Base-by-base conservation (phyloP, 2,888 invertebrate species). In the Drepanosiphum platanoidis region DNA sequence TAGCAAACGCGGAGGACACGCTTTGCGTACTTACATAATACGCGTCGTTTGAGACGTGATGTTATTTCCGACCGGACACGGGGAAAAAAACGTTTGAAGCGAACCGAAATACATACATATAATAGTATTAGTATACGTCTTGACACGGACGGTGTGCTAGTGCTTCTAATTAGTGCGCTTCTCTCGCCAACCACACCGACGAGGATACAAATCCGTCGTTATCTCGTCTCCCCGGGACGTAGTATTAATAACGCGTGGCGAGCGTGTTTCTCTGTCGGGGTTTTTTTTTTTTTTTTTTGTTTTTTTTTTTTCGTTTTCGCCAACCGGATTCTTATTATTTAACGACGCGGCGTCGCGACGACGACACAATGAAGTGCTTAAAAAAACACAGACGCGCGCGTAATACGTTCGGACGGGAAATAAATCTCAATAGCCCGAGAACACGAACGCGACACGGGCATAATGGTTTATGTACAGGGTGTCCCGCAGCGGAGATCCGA, bases 281-380 rank as follows among this genome's bases (percentile, higher is more conserved):
- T 61, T 58, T 75, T 61, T 39, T 64, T 39, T 68, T 30, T 34
- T 1, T 66, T 66, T 15, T 34, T 15, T 34, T 68, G n/a, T 2
- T 1, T 36, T 70, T 70, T 70, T 36, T 66, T 66, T 66, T 34
- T 15, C n/a, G n/a, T n/a, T 22, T 34, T 30, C 36, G 13, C 80
- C 30, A 80, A 80, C 80, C 80, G 80, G 80, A 80, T 80, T 80
- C 58, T 22, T 70, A 70, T 71, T 7, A n/a, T 71, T 70, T 80
- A 36, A 80, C 34, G 79, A 68, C 79, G 68, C 46, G 68, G 32
- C 70, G 70, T 34, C 70, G 34, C 42, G 11, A 39, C 66, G 32
- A 46, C 22, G 80, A 68, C 70, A 80, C 80, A 71, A 80, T 80
- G 80, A 80, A 80, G 80, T 80, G 52, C 80, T 80, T 80, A 80